These are phyloP conservation scores for Isotomurus palustris DNA, from an alignment of 2,888 invertebrate genomes.

Conservation along the genomic window DNA sequence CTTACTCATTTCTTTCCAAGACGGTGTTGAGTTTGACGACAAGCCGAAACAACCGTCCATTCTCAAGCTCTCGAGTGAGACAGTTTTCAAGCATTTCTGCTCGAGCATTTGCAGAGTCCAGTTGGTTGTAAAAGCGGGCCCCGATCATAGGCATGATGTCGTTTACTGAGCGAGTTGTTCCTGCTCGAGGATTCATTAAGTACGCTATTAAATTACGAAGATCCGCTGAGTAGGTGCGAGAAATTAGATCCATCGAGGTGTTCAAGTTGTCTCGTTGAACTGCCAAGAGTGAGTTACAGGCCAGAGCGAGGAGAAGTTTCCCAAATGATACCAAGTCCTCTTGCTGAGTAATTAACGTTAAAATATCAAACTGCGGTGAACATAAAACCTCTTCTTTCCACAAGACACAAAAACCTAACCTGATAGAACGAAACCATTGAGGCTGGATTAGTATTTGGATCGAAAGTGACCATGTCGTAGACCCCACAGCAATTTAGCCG, in stretches of 20 bases:
- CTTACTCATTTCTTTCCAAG: slow-evolving; percentile 93
- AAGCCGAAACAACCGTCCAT: slow-evolving; percentile 84
- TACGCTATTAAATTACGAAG: slow-evolving; percentile 90
- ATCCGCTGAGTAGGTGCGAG: slow-evolving; percentile 86
- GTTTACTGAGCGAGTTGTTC: slow-evolving; percentile 66
- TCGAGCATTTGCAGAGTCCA: slow-evolving; percentile 82
- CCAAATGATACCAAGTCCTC: slow-evolving; percentile 91
- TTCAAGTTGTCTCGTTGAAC: slow-evolving; percentile 81
- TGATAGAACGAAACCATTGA: slow-evolving; percentile 65
- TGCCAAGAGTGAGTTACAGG: slow-evolving; percentile 86
- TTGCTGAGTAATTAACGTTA: slow-evolving; percentile 57
- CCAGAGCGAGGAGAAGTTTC: slow-evolving; percentile 81
- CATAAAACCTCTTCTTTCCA: no score
- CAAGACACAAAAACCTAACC: slow-evolving; percentile 46
- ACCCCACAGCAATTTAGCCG: slow-evolving; percentile 74
- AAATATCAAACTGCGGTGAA: no score
- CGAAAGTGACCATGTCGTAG: slow-evolving; percentile 73
- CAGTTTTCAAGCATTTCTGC: slow-evolving; percentile 87
- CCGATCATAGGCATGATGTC: slow-evolving; percentile 99
- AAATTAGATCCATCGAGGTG: slow-evolving; percentile 81
- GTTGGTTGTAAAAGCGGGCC: slow-evolving; percentile 91
- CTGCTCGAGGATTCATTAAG: slow-evolving; percentile 44
- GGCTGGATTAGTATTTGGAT: slow-evolving; percentile 64
- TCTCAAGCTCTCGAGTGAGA: slow-evolving; percentile 87
- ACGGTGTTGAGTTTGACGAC: slow-evolving; percentile 88